Base-by-base conservation (phyloP, 2,888 invertebrate species). In the Tipula lateralis region DNA sequence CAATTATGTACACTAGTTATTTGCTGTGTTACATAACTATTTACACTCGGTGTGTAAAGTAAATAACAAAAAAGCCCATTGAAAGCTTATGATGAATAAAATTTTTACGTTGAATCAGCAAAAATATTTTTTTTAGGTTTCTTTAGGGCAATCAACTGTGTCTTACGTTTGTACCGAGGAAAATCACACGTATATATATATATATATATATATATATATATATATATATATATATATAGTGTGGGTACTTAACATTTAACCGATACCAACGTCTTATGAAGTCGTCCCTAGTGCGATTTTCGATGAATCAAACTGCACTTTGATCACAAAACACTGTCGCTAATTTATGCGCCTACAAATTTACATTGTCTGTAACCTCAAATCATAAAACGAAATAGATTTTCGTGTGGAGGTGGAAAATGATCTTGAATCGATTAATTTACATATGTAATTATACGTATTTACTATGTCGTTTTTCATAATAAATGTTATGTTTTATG, bases 11-110 rank as follows among this genome's bases (percentile, higher is more conserved):
- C 24, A 66, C 9, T 66, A 12, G 6, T 50, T 16, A 50, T 50
- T 66, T 2, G 24, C 66, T 66, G n/a, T 50, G n/a, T n/a, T 16
- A 50, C 7, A 50, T 16, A 50, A 16, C 6, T 3, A 66, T n/a
- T n/a, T n/a, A n/a, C n/a, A n/a, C n/a, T n/a, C n/a, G n/a, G 16
- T 12, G 12, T 36, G 36, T 36, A 44, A 44, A n/a, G 5, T n/a
- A 44, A 0, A 44, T n/a, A 39, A 32, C 32, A 3, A 39, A 24
- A 44, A 66, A 66, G 66, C 66, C 66, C 24, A 66, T 66, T 44
- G 16, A 44, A 44, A 44, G 66, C 66, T 66, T 19, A 66, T 66
- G 66, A 66, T 66, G 66, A 66, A 66, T 66, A 66, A 66, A 66
- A 66, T 9, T 32, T 39, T 66, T 66, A 66, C 13, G 24, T 24